Base-by-base conservation (phyloP, 2,797 vertebrate genomes). In the Fistularia commersonii region DNA sequence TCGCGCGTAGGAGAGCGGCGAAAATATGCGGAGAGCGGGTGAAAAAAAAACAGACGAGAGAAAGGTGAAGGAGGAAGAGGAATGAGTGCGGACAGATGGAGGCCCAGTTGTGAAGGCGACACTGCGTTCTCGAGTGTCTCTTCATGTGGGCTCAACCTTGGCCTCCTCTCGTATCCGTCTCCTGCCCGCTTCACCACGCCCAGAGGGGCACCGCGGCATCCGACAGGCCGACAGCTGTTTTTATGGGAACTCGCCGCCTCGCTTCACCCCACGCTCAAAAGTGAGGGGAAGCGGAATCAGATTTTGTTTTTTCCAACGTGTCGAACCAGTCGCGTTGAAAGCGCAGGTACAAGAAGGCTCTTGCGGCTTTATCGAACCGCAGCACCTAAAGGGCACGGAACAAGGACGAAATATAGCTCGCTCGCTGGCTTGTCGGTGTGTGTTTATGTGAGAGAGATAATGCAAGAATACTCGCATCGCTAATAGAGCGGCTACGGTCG, bases 211-310 rank as follows among this genome's bases (percentile, higher is more conserved):
- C 69, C 69, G 45, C 47, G 77, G 74, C 66, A 61, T 81, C 87
- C 86, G 74, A 82, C 82, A 67, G 88, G 64, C 76, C 54, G 71
- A 79, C 89, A 90, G 88, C 83, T 90, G 88, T 87, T 87, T 87
- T 80, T 54, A 47, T n/a, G 77, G 80, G 55, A 73, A 66, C 63
- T 15, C 76, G 77, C 53, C 7, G 65, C 54, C 48, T 68, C 50
- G 63, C 48, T 33, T 83, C 73, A 79, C 64, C 77, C 60, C 65
- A 35, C 61, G 66, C 64, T 69, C 46, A 51, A 61, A 61, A 54
- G n/a, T n/a, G 56, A 70, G 69, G 57, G 57, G 48, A 38, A 49
- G 48, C 49, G 50, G 44, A 74, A 68, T 74, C 70, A 71, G 35
- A 50, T 41, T 45, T 61, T 64, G n/a, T n/a, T n/a, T n/a, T n/a